phyloP scores from a whole-genome alignment of 2,113 vertebrate species.

The Megaleporinus macrocephalus region DNA sequence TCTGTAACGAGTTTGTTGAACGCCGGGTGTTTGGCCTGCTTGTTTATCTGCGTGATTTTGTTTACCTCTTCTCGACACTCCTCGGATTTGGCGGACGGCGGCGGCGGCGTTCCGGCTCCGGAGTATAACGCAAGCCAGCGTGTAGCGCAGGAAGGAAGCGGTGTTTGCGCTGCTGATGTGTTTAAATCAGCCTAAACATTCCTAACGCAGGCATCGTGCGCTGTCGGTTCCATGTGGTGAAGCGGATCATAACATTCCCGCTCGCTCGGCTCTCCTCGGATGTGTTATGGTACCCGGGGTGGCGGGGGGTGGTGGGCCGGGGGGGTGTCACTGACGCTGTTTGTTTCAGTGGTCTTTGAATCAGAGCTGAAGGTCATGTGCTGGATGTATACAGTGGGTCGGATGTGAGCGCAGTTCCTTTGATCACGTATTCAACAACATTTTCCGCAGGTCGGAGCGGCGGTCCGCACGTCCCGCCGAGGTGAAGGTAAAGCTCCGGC shows the following conservation, averaged over 20 bases:
- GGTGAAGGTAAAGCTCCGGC: not conserved
- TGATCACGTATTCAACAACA: not conserved
- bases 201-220: not conserved
- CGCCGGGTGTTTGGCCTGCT: conserved; percentile 21
- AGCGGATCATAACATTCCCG: not conserved
- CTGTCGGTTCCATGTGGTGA: not conserved
- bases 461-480: not conserved
- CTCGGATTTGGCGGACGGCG: conserved; percentile 39
- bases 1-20: not conserved
- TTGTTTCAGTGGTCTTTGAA: conserved; percentile 14
- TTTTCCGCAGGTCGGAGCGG: not conserved
- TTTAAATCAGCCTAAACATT: conserved; percentile 30
- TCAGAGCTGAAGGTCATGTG: not conserved
- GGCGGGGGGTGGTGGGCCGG: conserved; percentile 5
- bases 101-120: conserved; percentile 48
- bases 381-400: not conserved
- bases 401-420: not conserved
- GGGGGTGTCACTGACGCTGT: no score
- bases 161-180: not conserved
- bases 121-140: not conserved
- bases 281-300: not conserved
- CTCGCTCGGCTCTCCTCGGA: not conserved
- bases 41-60: conserved; percentile 47
- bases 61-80: conserved; percentile 64
- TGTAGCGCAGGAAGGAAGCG: not conserved